Conservation (phyloP, 2,113 vertebrate genomes). For the Centropus bengalensis region DNA sequence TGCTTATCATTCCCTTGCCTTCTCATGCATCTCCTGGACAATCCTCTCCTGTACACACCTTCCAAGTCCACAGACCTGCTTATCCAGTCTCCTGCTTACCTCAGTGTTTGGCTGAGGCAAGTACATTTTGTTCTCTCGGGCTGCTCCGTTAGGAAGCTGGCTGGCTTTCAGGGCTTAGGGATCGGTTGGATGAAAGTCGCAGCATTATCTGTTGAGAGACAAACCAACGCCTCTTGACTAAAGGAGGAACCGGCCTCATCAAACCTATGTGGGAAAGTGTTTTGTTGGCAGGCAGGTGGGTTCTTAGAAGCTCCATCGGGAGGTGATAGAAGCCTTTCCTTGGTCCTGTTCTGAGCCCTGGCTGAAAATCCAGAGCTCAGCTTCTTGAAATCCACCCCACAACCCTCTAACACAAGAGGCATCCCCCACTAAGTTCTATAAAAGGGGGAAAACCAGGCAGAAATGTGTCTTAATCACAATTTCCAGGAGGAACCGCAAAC, state of each 20-base stretch:
- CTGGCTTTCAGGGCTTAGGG: slow-evolving; percentile 1
- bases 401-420: neutral
- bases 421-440: neutral
- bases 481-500: neutral
- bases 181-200: neutral
- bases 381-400: neutral
- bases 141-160: neutral
- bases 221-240: neutral
- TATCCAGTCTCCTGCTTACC: slow-evolving; percentile 24
- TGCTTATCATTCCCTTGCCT: neutral
- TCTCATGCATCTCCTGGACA: neutral
- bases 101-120: neutral
- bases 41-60: neutral
- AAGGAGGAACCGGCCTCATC: neutral
- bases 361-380: neutral
- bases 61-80: slow-evolving; percentile 13
- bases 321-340: neutral
- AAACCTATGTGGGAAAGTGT: neutral
- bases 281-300: neutral
- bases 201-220: neutral
- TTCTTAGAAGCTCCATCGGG: neutral
- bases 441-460: neutral
- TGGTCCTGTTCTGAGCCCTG: neutral
- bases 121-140: neutral
- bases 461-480: neutral